These are phyloP conservation scores for Pluvianellus socialis DNA, from an alignment of 2,113 vertebrate species.

Conservation along the genomic window DNA sequence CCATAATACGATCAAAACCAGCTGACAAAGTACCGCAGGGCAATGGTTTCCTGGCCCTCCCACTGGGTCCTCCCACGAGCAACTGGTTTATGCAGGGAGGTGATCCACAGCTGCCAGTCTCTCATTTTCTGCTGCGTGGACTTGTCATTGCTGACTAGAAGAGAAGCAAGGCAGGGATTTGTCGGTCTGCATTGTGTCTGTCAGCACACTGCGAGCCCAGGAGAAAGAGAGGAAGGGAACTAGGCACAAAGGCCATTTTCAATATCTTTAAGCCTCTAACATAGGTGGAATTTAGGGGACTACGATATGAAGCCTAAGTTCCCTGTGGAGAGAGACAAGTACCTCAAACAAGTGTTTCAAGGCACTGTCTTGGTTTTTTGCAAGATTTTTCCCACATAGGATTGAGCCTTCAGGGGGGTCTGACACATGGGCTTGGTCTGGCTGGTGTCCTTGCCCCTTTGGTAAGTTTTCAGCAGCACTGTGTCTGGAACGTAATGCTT, in stretches of 20 bases:
- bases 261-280: neutral
- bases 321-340: neutral
- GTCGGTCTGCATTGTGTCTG: neutral
- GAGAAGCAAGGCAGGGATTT: neutral
- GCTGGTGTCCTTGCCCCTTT: neutral
- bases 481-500: neutral
- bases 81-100: neutral
- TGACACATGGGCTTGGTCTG: neutral
- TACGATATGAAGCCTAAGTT: neutral
- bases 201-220: neutral
- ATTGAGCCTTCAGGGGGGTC: neutral
- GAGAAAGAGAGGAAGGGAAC: neutral
- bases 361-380: neutral
- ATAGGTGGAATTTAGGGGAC: neutral
- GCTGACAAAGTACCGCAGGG: neutral
- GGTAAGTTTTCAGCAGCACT: constrained; percentile 8
- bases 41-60: constrained; percentile 22
- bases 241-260: neutral
- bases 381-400: neutral
- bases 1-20: neutral
- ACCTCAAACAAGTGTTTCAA: neutral
- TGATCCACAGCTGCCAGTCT: constrained; percentile 38
- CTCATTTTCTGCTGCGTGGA: neutral
- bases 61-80: neutral
- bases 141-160: neutral